Evolutionary conservation across 2,797 vertebrate genomes (phyloP), one percentile per base, ranked within the genome.

Genomic region (Chelonia mydas): DNA sequence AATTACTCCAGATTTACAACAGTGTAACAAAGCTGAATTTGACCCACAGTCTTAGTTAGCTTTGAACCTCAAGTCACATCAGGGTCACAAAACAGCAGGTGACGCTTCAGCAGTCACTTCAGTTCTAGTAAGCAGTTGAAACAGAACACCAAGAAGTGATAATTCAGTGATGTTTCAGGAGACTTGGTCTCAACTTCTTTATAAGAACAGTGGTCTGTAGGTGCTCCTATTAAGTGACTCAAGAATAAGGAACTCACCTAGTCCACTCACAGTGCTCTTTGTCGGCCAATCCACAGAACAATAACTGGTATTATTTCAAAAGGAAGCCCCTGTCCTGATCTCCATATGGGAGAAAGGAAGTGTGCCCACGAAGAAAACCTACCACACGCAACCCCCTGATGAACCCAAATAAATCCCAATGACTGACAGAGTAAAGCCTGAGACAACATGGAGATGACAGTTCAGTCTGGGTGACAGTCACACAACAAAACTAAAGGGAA

Each of bases 141-240:
- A 95, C 86, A 92, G 88, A 95, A 89, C 86, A 84, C 72, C 54
- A 47, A 77, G 76, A 95, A 95, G 92, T 23, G 61, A 74, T 91
- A 86, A 96, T 90, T 96, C 11, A 57, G 25, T 57, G 55, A 68
- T 10, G 15, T 68, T 68, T 68, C 91, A 90, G 84, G 91, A n/a
- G 74, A 87, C 59, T 72, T 76, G 83, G 3, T 86, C 65, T 92
- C 90, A 92, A 49, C 89, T 94, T 96, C 88, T 78, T 74, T 31
- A 90, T 51, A 45, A 93, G 53, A 57, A 79, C 72, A 90, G 15
- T 74, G 49, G 19, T 68, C 68, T n/a, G 31, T 65, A n/a, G 61
- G 17, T 68, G n/a, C 65, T 10, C 1, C 57, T 59, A 59, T 13
- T 59, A 59, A 59, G 12, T 31, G 57, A 59, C 6, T 12, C 28